A percentile compares a stretch with the other conserved stretches of the same genome.
Conservation (phyloP, 2,113 vertebrate genomes). For the Amphilophus citrinellus region DNA sequence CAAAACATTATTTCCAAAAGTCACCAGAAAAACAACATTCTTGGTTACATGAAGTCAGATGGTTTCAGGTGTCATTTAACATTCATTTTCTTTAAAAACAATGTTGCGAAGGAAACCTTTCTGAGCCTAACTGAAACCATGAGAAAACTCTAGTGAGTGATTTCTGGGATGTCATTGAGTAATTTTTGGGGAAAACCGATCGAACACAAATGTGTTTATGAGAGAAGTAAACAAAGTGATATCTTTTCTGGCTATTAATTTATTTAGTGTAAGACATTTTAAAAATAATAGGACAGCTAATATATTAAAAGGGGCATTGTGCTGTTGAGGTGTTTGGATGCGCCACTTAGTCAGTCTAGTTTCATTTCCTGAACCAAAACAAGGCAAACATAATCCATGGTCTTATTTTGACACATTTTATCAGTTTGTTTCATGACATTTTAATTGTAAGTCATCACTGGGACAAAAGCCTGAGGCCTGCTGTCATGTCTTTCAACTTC, state of each 20-base stretch:
- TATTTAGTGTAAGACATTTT: not conserved
- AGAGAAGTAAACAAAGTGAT: fast-evolving
- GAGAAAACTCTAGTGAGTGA: not conserved
- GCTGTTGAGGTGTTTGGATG: not conserved
- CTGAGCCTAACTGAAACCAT: not conserved
- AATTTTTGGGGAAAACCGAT: not conserved
- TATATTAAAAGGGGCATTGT: not conserved
- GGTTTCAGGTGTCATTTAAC: not conserved
- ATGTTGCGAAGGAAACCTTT: not conserved
- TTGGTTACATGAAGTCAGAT: not conserved
- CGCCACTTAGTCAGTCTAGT: not conserved
- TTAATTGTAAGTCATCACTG: not conserved
- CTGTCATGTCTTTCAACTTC: not conserved
- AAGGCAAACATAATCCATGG: not conserved
- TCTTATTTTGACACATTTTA: not conserved
- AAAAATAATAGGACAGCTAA: not conserved
- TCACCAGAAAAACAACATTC: not conserved
- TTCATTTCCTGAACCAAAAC: not conserved
- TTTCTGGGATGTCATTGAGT: not conserved
- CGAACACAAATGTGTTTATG: not conserved
- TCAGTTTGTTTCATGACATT: not conserved
- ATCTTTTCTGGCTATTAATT: fast-evolving
- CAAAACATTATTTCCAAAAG: not conserved
- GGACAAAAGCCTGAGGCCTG: not conserved
- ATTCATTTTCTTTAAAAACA: not conserved